Conservation (phyloP, 2,888 invertebrate genomes). For the Ennomos fuscantarius region DNA sequence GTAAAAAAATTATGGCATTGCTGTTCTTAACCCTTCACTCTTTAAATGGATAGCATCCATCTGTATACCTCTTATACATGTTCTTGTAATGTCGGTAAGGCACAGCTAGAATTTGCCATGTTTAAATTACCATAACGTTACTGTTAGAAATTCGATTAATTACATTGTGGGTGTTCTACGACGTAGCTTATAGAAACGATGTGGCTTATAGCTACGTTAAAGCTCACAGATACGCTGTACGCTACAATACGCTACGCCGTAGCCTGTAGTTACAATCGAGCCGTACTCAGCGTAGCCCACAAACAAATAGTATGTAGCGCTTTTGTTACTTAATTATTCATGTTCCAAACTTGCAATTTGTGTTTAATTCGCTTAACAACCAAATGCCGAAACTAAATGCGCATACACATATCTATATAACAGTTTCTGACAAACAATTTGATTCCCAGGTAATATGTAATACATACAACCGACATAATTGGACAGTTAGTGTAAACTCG, state of each 20-base stretch:
- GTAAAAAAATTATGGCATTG: too few relatives aligned
- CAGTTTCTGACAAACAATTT: conserved; percentile 47
- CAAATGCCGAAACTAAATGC: conserved; percentile 16
- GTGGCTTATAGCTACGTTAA: conserved; percentile 24
- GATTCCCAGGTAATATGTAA: conserved; percentile 49
- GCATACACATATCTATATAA: conserved; percentile 39
- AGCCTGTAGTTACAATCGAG: background rate
- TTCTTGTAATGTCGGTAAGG: too few relatives aligned
- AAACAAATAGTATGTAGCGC: conserved; percentile 27
- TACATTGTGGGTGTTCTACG: too few relatives aligned
- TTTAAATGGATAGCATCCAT: too few relatives aligned
- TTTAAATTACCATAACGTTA: too few relatives aligned
- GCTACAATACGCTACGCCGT: conserved; percentile 14
- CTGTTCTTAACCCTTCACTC: too few relatives aligned
- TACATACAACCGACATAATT: conserved; percentile 62
- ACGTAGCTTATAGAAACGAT: conserved; percentile 18
- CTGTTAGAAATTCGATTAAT: too few relatives aligned
- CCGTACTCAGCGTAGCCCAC: conserved; percentile 17
- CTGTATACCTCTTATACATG: too few relatives aligned
- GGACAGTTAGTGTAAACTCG: conserved; percentile 68
- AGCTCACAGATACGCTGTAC: conserved; percentile 24
- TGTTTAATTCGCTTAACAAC: conserved; percentile 6
- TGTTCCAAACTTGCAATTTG: conserved; percentile 24
- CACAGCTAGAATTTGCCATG: too few relatives aligned
- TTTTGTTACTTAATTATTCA: conserved; percentile 32